A percentile compares a stretch with the other conserved stretches of the same genome.
Conservation (phyloP, 2,888 invertebrate species). For the Dolichomitus sp. region DNA sequence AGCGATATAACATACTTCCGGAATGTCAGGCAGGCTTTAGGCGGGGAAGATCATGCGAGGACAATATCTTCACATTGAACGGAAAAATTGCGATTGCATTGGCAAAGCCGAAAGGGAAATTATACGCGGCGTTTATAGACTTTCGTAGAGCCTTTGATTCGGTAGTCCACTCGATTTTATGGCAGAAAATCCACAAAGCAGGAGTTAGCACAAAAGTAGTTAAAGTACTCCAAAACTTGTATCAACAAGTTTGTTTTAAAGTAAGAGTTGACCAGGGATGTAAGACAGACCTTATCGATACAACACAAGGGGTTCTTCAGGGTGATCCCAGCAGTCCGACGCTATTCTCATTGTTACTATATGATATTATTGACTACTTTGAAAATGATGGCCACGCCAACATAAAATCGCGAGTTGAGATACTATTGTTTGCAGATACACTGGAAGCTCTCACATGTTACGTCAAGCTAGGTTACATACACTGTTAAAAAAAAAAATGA, state of each 20-base stretch:
- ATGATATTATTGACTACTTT: conserved; percentile 8
- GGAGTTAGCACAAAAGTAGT: neutral
- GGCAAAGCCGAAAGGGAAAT: conserved; percentile 53
- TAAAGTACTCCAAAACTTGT: neutral
- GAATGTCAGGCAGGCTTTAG: conserved; percentile 73
- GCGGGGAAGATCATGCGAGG: conserved; percentile 64
- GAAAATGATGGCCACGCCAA: conserved; percentile 2
- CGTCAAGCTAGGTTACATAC: too few species aligned
- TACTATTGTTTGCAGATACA: neutral
- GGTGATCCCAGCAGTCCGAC: conserved; percentile 16
- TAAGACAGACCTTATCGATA: neutral
- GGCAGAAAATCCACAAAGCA: neutral
- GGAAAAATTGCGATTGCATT: conserved; percentile 55
- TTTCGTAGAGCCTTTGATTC: conserved; percentile 67
- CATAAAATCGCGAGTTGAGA: neutral
- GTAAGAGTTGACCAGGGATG: neutral
- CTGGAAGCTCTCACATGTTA: too few species aligned
- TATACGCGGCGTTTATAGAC: conserved; percentile 71
- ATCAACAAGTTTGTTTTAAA: neutral
- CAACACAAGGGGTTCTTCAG: too few species aligned
- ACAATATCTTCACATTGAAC: conserved; percentile 71
- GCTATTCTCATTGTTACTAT: conserved; percentile 2
- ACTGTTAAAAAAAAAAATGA: too few species aligned
- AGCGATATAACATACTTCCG: conserved; percentile 63
- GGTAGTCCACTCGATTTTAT: conserved; percentile 64